A percentile compares a stretch with the other conserved stretches of the same genome.
Conservation (phyloP, 2,797 vertebrate species). For the Centroberyx gerrardi region DNA sequence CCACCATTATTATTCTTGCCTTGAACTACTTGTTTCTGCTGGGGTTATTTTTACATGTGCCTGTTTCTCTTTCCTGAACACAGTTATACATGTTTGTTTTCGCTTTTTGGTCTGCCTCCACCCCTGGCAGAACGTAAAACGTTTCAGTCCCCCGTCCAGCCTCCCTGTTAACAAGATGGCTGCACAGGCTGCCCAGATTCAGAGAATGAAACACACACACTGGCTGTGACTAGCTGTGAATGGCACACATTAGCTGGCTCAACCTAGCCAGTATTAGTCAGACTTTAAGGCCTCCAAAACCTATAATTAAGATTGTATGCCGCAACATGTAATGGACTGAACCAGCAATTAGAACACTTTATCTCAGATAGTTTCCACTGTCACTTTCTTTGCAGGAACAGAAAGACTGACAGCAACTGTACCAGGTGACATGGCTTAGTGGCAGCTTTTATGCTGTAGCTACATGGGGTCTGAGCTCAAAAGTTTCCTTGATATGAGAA, state of each 20-base stretch:
- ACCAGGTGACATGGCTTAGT: conserved; percentile 12
- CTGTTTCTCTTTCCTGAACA: conserved; percentile 49
- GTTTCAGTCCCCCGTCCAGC: conserved; percentile 30
- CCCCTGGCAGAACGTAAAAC: conserved; percentile 30
- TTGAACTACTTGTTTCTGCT: conserved; percentile 64
- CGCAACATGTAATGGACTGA: conserved; percentile 39
- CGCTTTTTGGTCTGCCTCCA: conserved; percentile 9
- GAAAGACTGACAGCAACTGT: conserved; percentile 20
- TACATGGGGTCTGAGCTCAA: conserved; percentile 17
- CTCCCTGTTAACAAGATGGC: conserved; percentile 43
- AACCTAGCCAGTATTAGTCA: conserved; percentile 27
- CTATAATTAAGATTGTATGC: conserved; percentile 34
- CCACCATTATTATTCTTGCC: conserved; percentile 62
- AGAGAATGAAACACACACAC: conserved; percentile 44
- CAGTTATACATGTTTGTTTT: conserved; percentile 12
- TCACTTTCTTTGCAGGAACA: conserved; percentile 37
- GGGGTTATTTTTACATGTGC: conserved; percentile 60
- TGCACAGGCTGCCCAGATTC: conserved; percentile 32
- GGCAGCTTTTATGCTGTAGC: conserved; percentile 31
- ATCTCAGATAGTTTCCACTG: conserved; percentile 17
- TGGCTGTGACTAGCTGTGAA: conserved; percentile 32
- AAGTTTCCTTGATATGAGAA: conserved; percentile 10
- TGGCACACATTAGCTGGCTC: conserved; percentile 52
- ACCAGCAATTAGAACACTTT: conserved; percentile 50
- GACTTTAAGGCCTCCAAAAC: conserved; percentile 11